Evolutionary conservation across 2,888 invertebrate genomes (phyloP).

Genomic region (Synergus umbraculus): DNA sequence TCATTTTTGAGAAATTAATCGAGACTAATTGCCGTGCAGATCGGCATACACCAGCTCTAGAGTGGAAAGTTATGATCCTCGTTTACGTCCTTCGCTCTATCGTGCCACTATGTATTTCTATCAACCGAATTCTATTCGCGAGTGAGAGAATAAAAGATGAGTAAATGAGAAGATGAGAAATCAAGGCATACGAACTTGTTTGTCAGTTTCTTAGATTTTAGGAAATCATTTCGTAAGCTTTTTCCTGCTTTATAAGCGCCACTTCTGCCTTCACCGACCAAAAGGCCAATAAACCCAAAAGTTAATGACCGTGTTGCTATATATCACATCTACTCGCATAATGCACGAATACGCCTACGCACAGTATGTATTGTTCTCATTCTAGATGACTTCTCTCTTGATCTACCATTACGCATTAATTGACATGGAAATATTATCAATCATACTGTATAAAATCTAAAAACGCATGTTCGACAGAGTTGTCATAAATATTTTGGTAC

Average conservation of each 20-base stretch:
- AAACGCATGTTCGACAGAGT: too few species aligned
- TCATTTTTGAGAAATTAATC: slow-evolving; percentile 43
- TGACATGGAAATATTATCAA: neutral
- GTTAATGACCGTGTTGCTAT: neutral
- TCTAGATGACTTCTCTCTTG: neutral
- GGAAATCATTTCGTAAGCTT: neutral
- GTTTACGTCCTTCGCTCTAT: slow-evolving; percentile 37
- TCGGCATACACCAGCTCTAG: slow-evolving; percentile 30
- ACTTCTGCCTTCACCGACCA: neutral
- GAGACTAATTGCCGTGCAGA: slow-evolving; percentile 42
- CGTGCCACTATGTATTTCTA: neutral
- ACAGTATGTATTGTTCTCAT: neutral
- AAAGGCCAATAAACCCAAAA: neutral
- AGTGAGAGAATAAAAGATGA: neutral
- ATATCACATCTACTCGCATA: slow-evolving; percentile 1
- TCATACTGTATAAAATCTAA: too few species aligned
- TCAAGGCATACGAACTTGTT: neutral
- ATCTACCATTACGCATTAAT: neutral
- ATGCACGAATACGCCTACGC: neutral
- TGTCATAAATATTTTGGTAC: too few species aligned
- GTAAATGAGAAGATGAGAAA: neutral
- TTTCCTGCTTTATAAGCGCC: neutral
- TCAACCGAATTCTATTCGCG: neutral
- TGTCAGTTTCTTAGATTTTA: neutral
- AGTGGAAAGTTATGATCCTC: slow-evolving; percentile 18